Base-by-base conservation (phyloP, 2,797 vertebrate genomes). In the Thalassophryne amazonica region DNA sequence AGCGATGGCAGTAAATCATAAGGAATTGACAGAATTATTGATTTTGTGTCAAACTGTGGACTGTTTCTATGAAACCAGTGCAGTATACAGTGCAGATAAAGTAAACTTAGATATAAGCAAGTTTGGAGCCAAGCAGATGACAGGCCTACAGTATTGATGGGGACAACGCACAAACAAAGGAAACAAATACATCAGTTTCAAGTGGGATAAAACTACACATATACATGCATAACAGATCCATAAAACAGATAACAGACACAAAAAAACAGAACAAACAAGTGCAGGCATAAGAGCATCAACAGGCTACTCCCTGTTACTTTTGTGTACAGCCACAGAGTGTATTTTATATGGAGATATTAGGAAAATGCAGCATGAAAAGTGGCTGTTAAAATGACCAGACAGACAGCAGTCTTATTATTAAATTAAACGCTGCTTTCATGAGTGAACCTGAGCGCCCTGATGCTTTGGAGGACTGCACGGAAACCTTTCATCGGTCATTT, bases 81-180 rank as follows among this genome's bases (percentile, higher is more conserved):
- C 32, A 63, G 45, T 65, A 66, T 57, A 66, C 46, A 66, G 65
- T 54, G 46, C 47, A 58, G 59, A 76, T 69, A 76, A 77, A 51
- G 69, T 67, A 60, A 69, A 63, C 46, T 60, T 40, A 62, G 70
- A 45, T 65, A 74, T 71, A 77, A 55, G 37, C 33, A 42, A 59
- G 42, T 46, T 60, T 40, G 32, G 38, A 68, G 79, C 80, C n/a
- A n/a, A n/a, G 86, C 81, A 87, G 83, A 86, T 86, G 85, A 84
- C 50, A 40, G 38, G 5, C 48, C 15, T 48, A 36, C 31, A 53
- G 43, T 85, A 89, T 86, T 67, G 83, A 58, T 45, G n/a, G 19
- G 20, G 18, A 76, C 78, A 65, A 60, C 53, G 12, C 57, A n/a
- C n/a, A n/a, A n/a, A n/a, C n/a, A n/a, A n/a, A n/a, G n/a, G n/a